Evolutionary conservation across 2,113 vertebrate genomes (phyloP).

Genomic region (Talpa occidentalis): DNA sequence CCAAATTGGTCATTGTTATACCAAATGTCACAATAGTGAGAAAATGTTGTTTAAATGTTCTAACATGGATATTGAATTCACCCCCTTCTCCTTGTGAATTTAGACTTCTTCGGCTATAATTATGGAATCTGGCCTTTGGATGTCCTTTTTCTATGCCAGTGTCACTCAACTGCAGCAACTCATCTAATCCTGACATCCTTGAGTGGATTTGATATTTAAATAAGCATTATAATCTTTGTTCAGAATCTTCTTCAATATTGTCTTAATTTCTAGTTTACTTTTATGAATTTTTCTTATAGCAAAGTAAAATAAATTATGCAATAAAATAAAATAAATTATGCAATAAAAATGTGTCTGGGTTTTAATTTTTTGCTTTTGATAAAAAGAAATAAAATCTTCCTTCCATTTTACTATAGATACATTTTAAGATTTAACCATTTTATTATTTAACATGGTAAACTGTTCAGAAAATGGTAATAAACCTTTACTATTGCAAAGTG

Average conservation of each 20-base stretch:
- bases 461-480: not conserved
- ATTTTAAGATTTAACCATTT: not conserved
- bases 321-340: not conserved
- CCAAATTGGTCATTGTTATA: not conserved
- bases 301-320: not conserved
- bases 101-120: not conserved
- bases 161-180: not conserved
- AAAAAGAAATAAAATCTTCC: not conserved
- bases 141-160: not conserved
- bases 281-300: not conserved
- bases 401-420: not conserved
- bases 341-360: not conserved
- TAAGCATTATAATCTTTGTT: not conserved
- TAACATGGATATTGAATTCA: slow-evolving; percentile 13
- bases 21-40: slow-evolving; percentile 8
- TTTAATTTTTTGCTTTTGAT: not conserved
- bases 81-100: not conserved
- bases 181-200: not conserved
- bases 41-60: not conserved
- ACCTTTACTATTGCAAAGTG: not conserved
- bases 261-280: not conserved
- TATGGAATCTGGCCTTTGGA: not conserved
- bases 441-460: not conserved
- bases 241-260: not conserved
- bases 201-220: not conserved